Evolutionary conservation across 1,140 invertebrate species (phyloP).

Genomic region (Archivesica marissinica): DNA sequence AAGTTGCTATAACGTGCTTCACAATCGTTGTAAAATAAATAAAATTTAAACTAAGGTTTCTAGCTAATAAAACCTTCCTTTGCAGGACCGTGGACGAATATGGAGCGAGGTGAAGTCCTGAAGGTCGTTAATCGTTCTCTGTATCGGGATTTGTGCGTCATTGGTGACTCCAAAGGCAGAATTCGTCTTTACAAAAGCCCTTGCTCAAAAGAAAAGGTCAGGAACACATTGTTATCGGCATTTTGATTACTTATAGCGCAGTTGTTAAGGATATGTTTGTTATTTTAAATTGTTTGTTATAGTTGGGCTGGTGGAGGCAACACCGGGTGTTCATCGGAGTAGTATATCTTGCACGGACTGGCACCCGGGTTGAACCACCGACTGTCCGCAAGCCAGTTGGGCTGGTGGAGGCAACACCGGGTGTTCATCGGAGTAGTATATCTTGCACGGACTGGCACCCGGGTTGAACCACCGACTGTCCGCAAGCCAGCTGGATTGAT

Average conservation of each 20-base stretch:
- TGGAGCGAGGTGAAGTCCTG: conserved; percentile 93
- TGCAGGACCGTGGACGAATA: conserved; percentile 93
- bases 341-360: no score
- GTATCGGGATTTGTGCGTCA: conserved; percentile 89
- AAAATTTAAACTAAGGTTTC: no score
- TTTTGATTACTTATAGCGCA: background rate
- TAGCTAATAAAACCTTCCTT: background rate
- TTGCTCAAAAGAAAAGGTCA: conserved; percentile 90
- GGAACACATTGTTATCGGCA: background rate
- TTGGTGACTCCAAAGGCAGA: conserved; percentile 95
- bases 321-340: background rate
- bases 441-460: no score
- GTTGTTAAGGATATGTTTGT: background rate
- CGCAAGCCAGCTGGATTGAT: no score
- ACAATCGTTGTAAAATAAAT: no score
- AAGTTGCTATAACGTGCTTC: no score
- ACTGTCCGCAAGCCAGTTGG: background rate
- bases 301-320: background rate
- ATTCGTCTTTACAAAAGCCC: conserved; percentile 94
- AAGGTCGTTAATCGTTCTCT: conserved; percentile 87
- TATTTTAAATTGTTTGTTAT: background rate
- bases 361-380: no score
- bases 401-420: background rate
- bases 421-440: background rate
- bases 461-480: no score